Conservation (phyloP, 2,888 invertebrate species). For the Hofmannophila pseudospretella region DNA sequence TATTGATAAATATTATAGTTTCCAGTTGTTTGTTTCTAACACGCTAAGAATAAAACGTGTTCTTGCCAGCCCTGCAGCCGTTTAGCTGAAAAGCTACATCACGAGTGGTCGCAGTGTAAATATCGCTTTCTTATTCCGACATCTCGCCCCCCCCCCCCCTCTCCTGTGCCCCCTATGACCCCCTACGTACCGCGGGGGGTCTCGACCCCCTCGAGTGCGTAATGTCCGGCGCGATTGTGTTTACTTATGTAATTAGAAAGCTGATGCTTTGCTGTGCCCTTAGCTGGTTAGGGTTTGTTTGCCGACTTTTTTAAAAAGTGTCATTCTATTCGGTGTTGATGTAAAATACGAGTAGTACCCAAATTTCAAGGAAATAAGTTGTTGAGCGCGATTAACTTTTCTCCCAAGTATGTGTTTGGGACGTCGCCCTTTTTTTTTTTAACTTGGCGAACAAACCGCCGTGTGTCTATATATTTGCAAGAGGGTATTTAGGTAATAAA, state of each 20-base stretch:
- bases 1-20: no score
- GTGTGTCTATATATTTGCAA: no score
- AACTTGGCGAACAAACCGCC: no score
- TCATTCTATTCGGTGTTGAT: no score
- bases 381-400: no score
- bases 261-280: neutral
- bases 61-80: constrained; percentile 39
- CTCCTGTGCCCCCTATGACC: constrained; percentile 12
- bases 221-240: constrained; percentile 30
- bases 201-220: constrained; percentile 15
- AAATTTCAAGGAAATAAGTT: no score
- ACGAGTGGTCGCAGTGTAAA: constrained; percentile 56
- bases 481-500: no score
- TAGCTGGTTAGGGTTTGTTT: neutral
- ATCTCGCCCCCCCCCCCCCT: constrained; percentile 13
- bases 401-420: no score
- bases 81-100: constrained; percentile 55
- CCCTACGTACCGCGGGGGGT: constrained; percentile 20
- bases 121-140: constrained; percentile 56
- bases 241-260: constrained; percentile 52
- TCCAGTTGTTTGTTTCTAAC: no score
- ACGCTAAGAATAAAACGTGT: no score
- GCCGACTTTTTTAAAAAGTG: neutral
- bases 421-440: no score
- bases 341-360: no score